Conservation (phyloP, 23 tunicate genomes). For the Halocynthia roretzi region DNA sequence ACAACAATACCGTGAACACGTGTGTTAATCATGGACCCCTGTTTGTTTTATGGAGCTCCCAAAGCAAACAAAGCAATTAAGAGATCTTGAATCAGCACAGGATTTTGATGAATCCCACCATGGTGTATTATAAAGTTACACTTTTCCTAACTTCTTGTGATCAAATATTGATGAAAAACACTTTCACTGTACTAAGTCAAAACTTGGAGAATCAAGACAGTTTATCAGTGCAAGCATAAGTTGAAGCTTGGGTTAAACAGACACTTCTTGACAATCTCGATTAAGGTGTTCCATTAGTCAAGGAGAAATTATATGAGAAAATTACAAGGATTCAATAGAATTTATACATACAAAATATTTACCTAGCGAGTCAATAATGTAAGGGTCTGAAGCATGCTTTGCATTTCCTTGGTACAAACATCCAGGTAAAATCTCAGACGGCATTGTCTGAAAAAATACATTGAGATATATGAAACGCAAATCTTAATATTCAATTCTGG, state of each 20-base stretch:
- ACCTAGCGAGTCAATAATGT: conserved; percentile 45
- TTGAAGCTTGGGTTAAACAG: too few relatives aligned
- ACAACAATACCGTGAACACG: too few relatives aligned
- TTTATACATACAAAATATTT: neutral
- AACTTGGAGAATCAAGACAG: neutral
- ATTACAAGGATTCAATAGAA: too few relatives aligned
- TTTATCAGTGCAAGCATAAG: too few relatives aligned
- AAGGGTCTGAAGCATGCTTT: conserved; percentile 47
- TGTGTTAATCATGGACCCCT: too few relatives aligned
- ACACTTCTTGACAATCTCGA: too few relatives aligned
- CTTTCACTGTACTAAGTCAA: neutral
- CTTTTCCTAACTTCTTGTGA: neutral
- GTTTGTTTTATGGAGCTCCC: neutral
- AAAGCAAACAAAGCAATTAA: neutral
- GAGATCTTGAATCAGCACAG: neutral
- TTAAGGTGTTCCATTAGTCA: too few relatives aligned
- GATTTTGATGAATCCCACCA: too few relatives aligned
- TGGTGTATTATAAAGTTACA: too few relatives aligned
- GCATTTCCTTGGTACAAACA: conserved; percentile 63
- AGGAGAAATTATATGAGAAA: too few relatives aligned
- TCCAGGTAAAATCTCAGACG: conserved; percentile 62
- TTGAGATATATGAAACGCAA: neutral
- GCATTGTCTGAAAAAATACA: conserved; percentile 68
- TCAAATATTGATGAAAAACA: neutral
- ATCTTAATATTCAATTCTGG: neutral